phyloP scores from a whole-genome alignment of 1,140 invertebrate genomes.

The Zophobas morio region DNA sequence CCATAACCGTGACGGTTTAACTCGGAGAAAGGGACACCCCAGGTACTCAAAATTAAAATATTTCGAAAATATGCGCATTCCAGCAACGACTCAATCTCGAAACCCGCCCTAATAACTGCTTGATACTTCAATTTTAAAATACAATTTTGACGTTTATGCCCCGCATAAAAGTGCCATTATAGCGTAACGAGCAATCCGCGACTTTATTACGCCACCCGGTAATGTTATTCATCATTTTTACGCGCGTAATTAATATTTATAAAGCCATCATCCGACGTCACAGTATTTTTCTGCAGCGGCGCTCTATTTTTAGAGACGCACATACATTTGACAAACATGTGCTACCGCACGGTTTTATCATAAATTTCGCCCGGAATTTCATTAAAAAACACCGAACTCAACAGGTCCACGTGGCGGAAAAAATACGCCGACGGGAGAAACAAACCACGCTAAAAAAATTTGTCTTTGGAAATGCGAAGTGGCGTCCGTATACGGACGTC shows the following conservation, averaged over 20 bases:
- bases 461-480: too few relatives aligned
- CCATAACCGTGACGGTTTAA: conserved; percentile 13
- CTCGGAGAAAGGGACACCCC: conserved; percentile 4
- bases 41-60: neutral
- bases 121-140: too few relatives aligned
- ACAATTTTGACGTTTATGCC: neutral
- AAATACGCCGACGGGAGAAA: too few relatives aligned
- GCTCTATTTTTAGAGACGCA: conserved; percentile 30
- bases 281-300: conserved; percentile 29
- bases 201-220: neutral
- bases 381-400: conserved; percentile 25
- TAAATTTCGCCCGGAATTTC: conserved; percentile 28
- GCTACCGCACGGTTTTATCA: conserved; percentile 23
- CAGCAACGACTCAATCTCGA: neutral
- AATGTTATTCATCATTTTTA: conserved; percentile 4
- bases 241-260: conserved; percentile 31
- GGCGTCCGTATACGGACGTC: too few relatives aligned
- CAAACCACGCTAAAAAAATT: too few relatives aligned
- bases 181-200: neutral
- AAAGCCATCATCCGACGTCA: conserved; percentile 21
- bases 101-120: too few relatives aligned
- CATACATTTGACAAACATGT: conserved; percentile 34
- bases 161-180: neutral
- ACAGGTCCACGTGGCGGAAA: conserved; percentile 17
- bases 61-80: conserved; percentile 9